Evolutionary conservation across 2,797 vertebrate genomes (phyloP).

Genomic region (Smutsia temminckii): DNA sequence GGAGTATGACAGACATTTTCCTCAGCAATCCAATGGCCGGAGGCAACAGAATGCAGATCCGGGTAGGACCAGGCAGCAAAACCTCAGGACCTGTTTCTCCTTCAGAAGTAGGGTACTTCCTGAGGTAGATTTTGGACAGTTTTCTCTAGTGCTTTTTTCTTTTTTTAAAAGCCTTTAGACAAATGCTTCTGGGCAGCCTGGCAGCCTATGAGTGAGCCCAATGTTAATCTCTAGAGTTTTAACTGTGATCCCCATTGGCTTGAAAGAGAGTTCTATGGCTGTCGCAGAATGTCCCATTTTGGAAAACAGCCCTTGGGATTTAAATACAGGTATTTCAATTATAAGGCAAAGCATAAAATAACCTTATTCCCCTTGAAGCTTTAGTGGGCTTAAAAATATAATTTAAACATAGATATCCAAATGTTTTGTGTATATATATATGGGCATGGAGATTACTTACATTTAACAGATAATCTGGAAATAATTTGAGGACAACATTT

Average conservation of each 20-base stretch:
- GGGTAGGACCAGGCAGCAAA: not conserved
- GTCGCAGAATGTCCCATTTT: not conserved
- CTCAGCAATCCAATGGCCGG: not conserved
- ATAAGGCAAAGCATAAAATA: not conserved
- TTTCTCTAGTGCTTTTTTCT: not conserved
- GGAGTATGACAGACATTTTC: not conserved
- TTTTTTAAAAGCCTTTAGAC: not conserved
- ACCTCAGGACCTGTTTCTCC: not conserved
- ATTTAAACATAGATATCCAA: not conserved
- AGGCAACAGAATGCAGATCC: not conserved
- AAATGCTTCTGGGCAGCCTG: slow-evolving; percentile 5
- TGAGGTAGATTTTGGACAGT: not conserved
- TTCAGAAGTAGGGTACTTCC: not conserved
- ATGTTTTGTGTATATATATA: not conserved
- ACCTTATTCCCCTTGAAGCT: not conserved
- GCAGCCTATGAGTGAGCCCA: not conserved
- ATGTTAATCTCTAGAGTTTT: slow-evolving; percentile 41
- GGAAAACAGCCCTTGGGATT: slow-evolving; percentile 6
- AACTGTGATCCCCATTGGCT: slow-evolving; percentile 9
- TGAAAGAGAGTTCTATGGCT: not conserved
- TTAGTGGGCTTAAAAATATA: not conserved
- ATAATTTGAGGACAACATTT: not conserved
- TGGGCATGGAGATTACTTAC: not conserved
- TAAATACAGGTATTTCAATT: slow-evolving; percentile 28
- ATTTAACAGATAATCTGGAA: slow-evolving; percentile 15